Evolutionary conservation across 2,113 vertebrate species (phyloP).

Genomic region (Heterocephalus glaber): DNA sequence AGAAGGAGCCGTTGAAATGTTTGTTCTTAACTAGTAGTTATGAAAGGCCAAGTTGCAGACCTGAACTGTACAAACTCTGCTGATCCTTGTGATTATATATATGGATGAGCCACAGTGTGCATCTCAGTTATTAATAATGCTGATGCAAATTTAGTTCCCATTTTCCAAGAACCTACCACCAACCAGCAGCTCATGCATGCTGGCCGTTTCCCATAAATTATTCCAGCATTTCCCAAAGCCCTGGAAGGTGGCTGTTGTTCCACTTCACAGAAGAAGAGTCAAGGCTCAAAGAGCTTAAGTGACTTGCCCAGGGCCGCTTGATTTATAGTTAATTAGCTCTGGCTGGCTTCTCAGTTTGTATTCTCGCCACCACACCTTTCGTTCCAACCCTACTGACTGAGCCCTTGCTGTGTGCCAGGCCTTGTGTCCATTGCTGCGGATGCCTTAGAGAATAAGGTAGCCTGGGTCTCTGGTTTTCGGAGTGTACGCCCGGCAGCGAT

Average conservation of each 20-base stretch:
- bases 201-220: accelerated
- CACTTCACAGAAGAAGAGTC: not conserved
- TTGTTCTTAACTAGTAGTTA: not conserved
- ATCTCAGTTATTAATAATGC: not conserved
- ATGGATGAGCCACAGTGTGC: not conserved
- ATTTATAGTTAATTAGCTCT: not conserved
- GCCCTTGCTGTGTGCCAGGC: not conserved
- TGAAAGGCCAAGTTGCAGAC: not conserved
- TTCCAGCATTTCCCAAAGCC: not conserved
- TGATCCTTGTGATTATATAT: not conserved
- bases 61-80: not conserved
- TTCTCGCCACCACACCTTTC: not conserved
- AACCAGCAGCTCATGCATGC: accelerated
- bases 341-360: not conserved
- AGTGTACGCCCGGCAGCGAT: not conserved
- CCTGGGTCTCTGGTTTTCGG: not conserved
- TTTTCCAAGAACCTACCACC: not conserved
- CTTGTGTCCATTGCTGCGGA: not conserved
- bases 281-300: not conserved
- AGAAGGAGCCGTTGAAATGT: not conserved
- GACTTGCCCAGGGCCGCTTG: not conserved
- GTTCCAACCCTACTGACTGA: not conserved
- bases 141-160: not conserved
- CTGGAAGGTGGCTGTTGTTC: not conserved
- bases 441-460: accelerated